Conservation (phyloP, 2,888 invertebrate genomes). For the Cephus pygmeus region DNA sequence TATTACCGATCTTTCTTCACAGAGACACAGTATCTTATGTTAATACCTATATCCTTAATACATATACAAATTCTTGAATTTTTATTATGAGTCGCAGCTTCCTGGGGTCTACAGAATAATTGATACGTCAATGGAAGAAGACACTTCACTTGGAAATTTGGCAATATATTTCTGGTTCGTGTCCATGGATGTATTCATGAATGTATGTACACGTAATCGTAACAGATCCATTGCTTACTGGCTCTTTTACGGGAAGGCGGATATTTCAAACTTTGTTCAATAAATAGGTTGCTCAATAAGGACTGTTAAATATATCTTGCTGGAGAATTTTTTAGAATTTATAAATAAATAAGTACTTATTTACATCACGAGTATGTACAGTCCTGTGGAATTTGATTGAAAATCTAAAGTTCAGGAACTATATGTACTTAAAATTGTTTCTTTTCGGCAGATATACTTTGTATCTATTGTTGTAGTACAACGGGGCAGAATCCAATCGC, state of each 20-base stretch:
- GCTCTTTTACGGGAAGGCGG: neutral
- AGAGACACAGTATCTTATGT: neutral
- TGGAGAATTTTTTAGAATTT: neutral
- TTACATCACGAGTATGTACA: neutral
- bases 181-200: neutral
- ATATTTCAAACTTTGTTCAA: neutral
- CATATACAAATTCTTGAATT: neutral
- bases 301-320: neutral
- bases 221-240: neutral
- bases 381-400: neutral
- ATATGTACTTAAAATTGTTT: neutral
- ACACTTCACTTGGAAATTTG: neutral
- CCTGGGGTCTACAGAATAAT: neutral
- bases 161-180: neutral
- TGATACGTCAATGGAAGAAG: neutral
- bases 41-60: neutral
- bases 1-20: neutral
- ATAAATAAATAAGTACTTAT: neutral
- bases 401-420: neutral
- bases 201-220: too few relatives aligned
- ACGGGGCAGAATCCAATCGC: neutral
- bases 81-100: neutral
- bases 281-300: neutral
- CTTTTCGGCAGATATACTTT: neutral
- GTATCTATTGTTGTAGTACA: neutral